These are phyloP conservation scores for Gulo gulo DNA, from an alignment of 2,113 vertebrate species.

Conservation along the genomic window DNA sequence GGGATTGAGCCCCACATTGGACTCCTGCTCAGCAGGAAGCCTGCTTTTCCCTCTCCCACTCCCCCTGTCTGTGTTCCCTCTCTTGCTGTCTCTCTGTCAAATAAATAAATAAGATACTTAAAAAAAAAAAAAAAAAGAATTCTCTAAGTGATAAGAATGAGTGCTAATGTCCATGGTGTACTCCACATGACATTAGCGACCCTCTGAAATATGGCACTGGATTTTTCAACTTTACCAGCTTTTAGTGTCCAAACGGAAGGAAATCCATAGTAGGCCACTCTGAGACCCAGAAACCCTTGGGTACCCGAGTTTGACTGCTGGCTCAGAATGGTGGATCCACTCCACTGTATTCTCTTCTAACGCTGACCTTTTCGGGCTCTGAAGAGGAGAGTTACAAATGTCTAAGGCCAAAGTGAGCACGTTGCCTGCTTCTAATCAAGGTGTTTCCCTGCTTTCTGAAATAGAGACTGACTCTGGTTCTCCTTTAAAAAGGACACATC, in stretches of 20 bases:
- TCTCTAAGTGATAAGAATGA: background rate
- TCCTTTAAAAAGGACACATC: background rate
- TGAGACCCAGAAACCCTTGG: background rate
- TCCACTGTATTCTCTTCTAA: background rate
- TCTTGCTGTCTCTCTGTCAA: too few species aligned
- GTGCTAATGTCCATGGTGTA: background rate
- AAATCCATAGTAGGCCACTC: background rate
- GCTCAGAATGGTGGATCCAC: background rate
- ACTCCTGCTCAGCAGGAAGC: too few species aligned
- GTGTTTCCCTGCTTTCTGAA: background rate
- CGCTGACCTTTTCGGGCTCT: background rate
- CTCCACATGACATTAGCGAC: background rate
- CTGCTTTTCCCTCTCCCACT: too few species aligned
- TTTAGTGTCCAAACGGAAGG: background rate
- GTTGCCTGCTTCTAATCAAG: background rate
- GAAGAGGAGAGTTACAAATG: background rate
- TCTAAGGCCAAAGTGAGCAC: background rate
- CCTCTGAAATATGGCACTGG: background rate
- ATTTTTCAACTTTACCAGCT: background rate
- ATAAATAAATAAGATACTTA: too few species aligned
- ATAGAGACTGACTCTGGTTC: background rate
- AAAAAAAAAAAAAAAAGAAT: background rate
- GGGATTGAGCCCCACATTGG: too few species aligned
- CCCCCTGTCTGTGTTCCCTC: too few species aligned
- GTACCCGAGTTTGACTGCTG: background rate